Evolutionary conservation across 2,113 vertebrate genomes (phyloP), one percentile per base, ranked within the genome.

Genomic region (Neopipo cinnamomea): DNA sequence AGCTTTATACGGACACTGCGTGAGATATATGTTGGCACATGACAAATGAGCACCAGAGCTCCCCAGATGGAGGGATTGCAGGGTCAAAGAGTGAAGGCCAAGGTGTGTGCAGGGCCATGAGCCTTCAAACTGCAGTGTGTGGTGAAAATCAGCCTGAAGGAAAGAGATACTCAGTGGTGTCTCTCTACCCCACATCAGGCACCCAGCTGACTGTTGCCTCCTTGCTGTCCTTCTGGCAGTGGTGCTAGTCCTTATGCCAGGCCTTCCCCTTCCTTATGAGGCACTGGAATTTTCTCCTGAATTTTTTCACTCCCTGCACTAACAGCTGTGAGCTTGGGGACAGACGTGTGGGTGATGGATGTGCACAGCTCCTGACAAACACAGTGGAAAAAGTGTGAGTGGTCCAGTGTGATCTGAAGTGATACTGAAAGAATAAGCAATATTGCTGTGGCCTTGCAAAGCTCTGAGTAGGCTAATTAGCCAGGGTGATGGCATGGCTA

Each of bases 11-110:
- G 21, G 37, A 31, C 12, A 8, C 19, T 11, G 8, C 31, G 19
- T 23, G 20, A 59, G 63, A 31, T 19, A 6, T 20, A 14, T 17
- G 11, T 11, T 31, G 50, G 56, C 55, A 49, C 2, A 6, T 2
- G 5, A 62, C 65, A 66, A 80, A 52, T 3, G 8, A 88, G 16
- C 22, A 50, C 27, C 31, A 39, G 65, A 68, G 14, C 30, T 80
- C 77, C n/a, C 23, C 17, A 42, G 58, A 44, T 39, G 28, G 33
- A 82, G 47, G 76, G 23, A 35, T 0, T 41, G 0, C 12, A 9
- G 6, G 8, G 30, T 65, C 5, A 5, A 47, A 53, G 47, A 59
- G 62, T 19, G 25, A 44, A 59, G 16, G 49, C 14, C 31, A 56
- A 56, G 71, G 33, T 41, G 18, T n/a, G 15, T 28, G 25, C 16